Percentiles rank a stretch among this genome's conserved stretches.
Evolutionary conservation across 2,113 vertebrate species (phyloP).

Genomic region (Nesogale talazaci): DNA sequence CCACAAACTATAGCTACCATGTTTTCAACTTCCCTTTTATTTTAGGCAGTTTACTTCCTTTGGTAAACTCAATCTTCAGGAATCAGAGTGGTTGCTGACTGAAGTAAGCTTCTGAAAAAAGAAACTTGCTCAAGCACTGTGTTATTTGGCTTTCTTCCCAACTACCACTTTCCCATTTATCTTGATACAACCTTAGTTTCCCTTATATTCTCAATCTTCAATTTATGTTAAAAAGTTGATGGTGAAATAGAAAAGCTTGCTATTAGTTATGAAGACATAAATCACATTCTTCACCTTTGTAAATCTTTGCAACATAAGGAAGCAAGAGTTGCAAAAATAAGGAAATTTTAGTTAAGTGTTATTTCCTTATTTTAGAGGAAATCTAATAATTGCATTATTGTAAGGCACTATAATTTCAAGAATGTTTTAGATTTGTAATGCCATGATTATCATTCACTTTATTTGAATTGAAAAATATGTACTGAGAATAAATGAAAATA

Average conservation of each 20-base stretch:
- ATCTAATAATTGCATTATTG: conserved; percentile 11
- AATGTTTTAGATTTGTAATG: neutral
- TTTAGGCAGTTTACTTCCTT: neutral
- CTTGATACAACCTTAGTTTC: neutral
- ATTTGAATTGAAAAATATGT: conserved; percentile 25
- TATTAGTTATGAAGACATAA: neutral
- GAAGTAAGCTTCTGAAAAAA: neutral
- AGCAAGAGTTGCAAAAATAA: too few species aligned
- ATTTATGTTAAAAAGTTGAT: conserved; percentile 10
- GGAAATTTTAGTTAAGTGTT: too few species aligned
- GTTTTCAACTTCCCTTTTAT: neutral
- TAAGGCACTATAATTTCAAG: neutral
- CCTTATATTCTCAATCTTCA: neutral
- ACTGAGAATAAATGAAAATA: neutral
- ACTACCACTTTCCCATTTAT: neutral
- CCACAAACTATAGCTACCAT: neutral
- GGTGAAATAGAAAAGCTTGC: neutral
- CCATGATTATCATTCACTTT: neutral
- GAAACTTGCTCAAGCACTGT: accelerated
- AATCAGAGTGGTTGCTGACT: neutral
- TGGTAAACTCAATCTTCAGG: neutral
- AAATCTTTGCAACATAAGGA: neutral
- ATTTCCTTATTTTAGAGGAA: neutral
- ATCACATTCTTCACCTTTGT: conserved; percentile 3
- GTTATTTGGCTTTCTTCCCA: neutral